Evolutionary conservation across 2,113 vertebrate genomes (phyloP), one percentile per base, ranked within the genome.

Genomic region (Girardinichthys multiradiatus): DNA sequence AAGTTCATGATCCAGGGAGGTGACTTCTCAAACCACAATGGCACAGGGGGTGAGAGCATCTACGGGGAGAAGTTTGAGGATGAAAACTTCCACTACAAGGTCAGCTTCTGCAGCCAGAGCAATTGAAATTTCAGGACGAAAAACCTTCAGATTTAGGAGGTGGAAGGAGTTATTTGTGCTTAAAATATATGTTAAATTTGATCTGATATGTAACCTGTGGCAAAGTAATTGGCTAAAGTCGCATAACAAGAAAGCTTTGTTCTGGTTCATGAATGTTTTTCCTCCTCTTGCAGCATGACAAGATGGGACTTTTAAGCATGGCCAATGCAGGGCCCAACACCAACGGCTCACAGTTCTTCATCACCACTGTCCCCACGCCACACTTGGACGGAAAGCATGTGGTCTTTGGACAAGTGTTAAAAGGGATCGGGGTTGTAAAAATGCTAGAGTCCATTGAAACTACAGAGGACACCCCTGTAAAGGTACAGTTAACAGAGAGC

Each of bases 11-110:
- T 99, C 86, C 97, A 99, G 80, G 96, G 96, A 86, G 97, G 98
- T 58, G 97, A 99, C 85, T 99, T 99, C 92, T 99, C 97, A 68
- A 97, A 99, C 92, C 96, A 98, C 42, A 95, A 98, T 72, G 98
- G 97, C 82, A 99, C 97, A 5, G 97, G 97, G 68, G 97, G 98
- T 77, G 98, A 99, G 94, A 98, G 98, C 89, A 99, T 99, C 90
- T 99, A 99, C 26, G 97, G 97, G 80, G 97, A 97, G 89, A 99
- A 99, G 93, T 99, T 99, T 92, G 97, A 98, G 91, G 97, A 99
- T 83, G 97, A 99, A 93, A 99, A 97, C 93, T 99, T 99, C 61
- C 87, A 98, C 90, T 99, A 98, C 74, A 95, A 96, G 95, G 97
- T 99, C 24, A 9, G 48, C 45, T 19, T 24, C 15, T 42, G 39